Evolutionary conservation across 2,888 invertebrate species (phyloP).

Genomic region (Digitonthophagus gazella): DNA sequence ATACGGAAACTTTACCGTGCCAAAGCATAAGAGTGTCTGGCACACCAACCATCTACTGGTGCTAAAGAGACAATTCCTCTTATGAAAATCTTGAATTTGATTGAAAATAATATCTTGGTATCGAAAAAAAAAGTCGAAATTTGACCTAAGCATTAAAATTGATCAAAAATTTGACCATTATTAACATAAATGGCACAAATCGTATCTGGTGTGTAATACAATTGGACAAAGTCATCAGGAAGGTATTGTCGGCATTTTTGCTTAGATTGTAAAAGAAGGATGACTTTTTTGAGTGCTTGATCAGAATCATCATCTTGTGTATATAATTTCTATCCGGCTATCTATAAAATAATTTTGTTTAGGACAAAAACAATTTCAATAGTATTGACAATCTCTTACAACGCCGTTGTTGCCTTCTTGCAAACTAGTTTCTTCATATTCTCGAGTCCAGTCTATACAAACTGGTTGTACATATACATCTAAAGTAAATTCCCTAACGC

Average conservation of each 20-base stretch:
- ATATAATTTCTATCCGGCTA: conserved; percentile 43
- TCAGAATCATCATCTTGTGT: conserved; percentile 36
- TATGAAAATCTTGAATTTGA: conserved; percentile 44
- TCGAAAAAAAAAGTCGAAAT: too few species aligned
- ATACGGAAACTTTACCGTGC: conserved; percentile 44
- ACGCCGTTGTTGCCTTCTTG: conserved; percentile 30
- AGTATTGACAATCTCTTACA: conserved; percentile 30
- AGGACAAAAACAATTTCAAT: neutral
- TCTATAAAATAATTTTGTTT: conserved; percentile 41
- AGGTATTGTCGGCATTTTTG: conserved; percentile 26
- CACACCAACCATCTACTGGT: conserved; percentile 37
- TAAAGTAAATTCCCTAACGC: conserved; percentile 38
- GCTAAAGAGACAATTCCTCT: conserved; percentile 51
- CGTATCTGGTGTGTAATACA: conserved; percentile 31
- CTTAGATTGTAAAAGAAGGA: conserved; percentile 27
- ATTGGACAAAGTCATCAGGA: conserved; percentile 25
- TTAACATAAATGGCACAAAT: conserved; percentile 33
- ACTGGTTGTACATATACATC: conserved; percentile 44
- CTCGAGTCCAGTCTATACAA: conserved; percentile 37
- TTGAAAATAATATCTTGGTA: conserved; percentile 45
- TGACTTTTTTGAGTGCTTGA: conserved; percentile 32
- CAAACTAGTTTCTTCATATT: conserved; percentile 23
- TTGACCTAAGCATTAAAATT: neutral
- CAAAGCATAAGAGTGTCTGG: conserved; percentile 43
- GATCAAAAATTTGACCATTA: conserved; percentile 24